A percentile compares a stretch with the other conserved stretches of the same genome.
Evolutionary conservation across 2,888 invertebrate genomes (phyloP).

Genomic region (Eupithecia exiguata): DNA sequence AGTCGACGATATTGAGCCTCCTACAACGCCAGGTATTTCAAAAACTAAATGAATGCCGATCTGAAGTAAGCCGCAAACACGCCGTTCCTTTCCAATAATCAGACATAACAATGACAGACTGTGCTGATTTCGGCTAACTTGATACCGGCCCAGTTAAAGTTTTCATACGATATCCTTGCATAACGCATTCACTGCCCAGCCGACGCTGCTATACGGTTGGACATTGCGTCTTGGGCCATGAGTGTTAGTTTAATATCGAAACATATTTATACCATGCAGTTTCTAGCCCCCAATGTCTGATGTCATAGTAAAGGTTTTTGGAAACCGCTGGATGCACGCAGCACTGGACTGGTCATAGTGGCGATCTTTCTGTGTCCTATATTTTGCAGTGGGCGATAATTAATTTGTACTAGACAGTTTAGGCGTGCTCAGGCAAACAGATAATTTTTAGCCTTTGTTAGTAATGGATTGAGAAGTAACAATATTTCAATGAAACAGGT

Average conservation of each 20-base stretch:
- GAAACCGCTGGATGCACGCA: not conserved
- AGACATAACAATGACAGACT: not conserved
- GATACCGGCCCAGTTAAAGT: not conserved
- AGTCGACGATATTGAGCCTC: constrained; percentile 65
- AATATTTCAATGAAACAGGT: constrained; percentile 46
- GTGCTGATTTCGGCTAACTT: not conserved
- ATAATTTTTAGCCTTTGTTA: not conserved
- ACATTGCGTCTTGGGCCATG: no score
- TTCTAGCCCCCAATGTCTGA: not conserved
- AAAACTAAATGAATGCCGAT: not conserved
- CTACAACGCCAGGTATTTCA: constrained; percentile 74
- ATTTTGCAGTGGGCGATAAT: not conserved
- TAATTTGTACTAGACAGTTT: no score
- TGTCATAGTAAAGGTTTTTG: not conserved
- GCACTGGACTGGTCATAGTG: not conserved
- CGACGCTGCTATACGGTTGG: no score
- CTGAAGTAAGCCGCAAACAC: not conserved
- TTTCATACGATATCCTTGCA: not conserved
- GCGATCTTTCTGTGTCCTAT: not conserved
- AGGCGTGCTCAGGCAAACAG: not conserved
- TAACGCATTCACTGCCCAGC: no score
- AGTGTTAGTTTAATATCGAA: not conserved
- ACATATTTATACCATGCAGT: not conserved
- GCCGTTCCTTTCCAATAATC: not conserved
- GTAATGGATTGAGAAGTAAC: not conserved